A percentile compares a stretch with the other conserved stretches of the same genome.
phyloP scores from a whole-genome alignment of 2,888 invertebrate species.

The Apotomis turbidana region DNA sequence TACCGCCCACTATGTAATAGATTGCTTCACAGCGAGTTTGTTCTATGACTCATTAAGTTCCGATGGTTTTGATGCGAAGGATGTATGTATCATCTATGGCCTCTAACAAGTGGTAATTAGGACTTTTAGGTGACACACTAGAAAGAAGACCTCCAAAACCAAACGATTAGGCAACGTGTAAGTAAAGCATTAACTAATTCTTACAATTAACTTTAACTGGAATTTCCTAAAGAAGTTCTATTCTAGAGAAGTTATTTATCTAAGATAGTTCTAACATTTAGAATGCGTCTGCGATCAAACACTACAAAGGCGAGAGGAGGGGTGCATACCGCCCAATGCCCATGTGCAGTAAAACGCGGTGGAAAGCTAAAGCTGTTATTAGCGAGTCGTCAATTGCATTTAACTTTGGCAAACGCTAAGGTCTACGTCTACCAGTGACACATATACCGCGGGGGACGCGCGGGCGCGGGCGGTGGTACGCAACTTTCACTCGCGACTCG shows the following conservation, averaged over 20 bases:
- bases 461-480: constrained; percentile 43
- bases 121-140: constrained; percentile 33
- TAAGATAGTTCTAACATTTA: too few relatives aligned
- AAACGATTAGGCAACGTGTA: neutral
- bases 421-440: constrained; percentile 42
- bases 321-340: neutral
- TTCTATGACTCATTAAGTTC: constrained; percentile 38
- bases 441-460: constrained; percentile 42
- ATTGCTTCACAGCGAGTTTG: constrained; percentile 32
- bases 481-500: constrained; percentile 76
- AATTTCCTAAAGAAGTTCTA: too few relatives aligned
- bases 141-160: neutral
- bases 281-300: too few relatives aligned
- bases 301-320: neutral
- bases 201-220: too few relatives aligned
- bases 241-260: too few relatives aligned
- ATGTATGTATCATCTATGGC: constrained; percentile 33
- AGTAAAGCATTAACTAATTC: too few relatives aligned
- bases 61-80: constrained; percentile 23
- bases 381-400: constrained; percentile 27
- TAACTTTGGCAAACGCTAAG: constrained; percentile 39
- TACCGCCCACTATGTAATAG: constrained; percentile 24
- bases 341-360: constrained; percentile 5
- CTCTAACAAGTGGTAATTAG: constrained; percentile 22
- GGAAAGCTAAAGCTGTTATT: constrained; percentile 26